These are phyloP conservation scores for Leuciscus waleckii DNA, from an alignment of 2,797 vertebrate species.

Conservation along the genomic window DNA sequence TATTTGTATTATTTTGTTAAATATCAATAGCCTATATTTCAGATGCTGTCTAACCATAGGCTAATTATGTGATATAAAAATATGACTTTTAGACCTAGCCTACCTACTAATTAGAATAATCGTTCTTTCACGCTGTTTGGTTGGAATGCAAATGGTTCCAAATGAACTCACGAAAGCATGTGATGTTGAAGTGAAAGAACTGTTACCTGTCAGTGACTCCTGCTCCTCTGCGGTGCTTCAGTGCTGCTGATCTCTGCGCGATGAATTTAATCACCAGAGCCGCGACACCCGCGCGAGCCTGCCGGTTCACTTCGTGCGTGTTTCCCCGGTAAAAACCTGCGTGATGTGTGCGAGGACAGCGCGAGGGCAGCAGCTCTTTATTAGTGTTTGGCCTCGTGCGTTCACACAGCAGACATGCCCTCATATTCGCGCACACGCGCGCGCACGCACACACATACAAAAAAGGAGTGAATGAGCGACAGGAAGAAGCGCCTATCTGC, in stretches of 20 bases:
- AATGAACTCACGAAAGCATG: neutral
- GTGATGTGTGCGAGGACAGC: conserved; percentile 12
- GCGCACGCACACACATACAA: conserved; percentile 28
- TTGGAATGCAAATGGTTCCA: neutral
- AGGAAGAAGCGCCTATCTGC: conserved; percentile 49
- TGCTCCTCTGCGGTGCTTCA: conserved; percentile 30
- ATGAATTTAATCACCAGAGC: conserved; percentile 15
- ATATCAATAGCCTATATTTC: neutral
- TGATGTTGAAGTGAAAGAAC: neutral
- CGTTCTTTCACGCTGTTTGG: neutral
- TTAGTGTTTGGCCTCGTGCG: conserved; percentile 45
- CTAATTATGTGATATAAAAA: neutral
- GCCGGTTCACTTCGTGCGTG: neutral
- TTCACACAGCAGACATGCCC: conserved; percentile 48
- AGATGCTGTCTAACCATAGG: neutral
- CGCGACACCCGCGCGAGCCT: conserved; percentile 5
- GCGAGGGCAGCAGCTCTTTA: conserved; percentile 34
- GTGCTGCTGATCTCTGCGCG: conserved; percentile 18
- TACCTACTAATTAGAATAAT: neutral
- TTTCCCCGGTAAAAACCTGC: neutral
- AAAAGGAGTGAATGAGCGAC: conserved; percentile 46
- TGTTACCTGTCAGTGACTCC: conserved; percentile 41
- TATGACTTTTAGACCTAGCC: neutral
- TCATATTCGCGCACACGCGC: conserved; percentile 38
- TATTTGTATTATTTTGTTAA: neutral